phyloP scores from a whole-genome alignment of 2,113 vertebrate species.

The Notothenia rossii region DNA sequence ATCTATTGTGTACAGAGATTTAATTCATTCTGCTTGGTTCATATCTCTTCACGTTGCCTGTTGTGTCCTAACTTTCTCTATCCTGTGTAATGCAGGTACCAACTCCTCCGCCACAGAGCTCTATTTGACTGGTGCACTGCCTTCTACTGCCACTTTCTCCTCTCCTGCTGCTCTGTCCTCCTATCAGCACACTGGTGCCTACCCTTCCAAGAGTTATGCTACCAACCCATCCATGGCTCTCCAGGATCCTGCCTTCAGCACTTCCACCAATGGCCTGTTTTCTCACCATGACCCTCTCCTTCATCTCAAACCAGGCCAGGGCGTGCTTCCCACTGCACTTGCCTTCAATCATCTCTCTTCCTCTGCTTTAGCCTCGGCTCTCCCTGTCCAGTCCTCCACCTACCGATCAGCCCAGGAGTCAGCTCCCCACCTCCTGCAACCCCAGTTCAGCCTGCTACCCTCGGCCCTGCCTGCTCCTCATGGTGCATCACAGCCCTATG shows the following conservation, averaged over 20 bases:
- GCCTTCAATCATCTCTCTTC: constrained; percentile 92
- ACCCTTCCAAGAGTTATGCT: constrained; percentile 92
- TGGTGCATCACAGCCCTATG: constrained; percentile 89
- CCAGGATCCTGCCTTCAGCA: constrained; percentile 92
- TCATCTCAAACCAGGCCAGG: constrained; percentile 93
- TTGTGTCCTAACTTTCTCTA: neutral
- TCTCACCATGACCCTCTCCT: constrained; percentile 91
- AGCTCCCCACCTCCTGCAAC: constrained; percentile 96
- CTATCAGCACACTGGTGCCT: constrained; percentile 93
- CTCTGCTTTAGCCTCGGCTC: constrained; percentile 86
- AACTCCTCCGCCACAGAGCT: constrained; percentile 93
- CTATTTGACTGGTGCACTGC: constrained; percentile 94
- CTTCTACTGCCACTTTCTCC: constrained; percentile 93
- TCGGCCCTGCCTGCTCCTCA: constrained; percentile 88
- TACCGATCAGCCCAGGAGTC: constrained; percentile 99
- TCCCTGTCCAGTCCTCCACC: constrained; percentile 97
- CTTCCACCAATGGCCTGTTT: constrained; percentile 93
- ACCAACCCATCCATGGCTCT: constrained; percentile 91
- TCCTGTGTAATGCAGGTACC: constrained; percentile 85
- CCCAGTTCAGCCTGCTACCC: constrained; percentile 94
- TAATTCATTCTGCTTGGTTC: neutral
- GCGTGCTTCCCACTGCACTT: constrained; percentile 90
- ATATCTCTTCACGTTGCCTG: neutral
- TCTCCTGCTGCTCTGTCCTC: constrained; percentile 90
- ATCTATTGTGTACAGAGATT: neutral